A percentile compares a stretch with the other conserved stretches of the same genome.
These are phyloP conservation scores for Alviniconcha strummeri DNA, from an alignment of 2,888 invertebrate genomes.

Conservation along the genomic window DNA sequence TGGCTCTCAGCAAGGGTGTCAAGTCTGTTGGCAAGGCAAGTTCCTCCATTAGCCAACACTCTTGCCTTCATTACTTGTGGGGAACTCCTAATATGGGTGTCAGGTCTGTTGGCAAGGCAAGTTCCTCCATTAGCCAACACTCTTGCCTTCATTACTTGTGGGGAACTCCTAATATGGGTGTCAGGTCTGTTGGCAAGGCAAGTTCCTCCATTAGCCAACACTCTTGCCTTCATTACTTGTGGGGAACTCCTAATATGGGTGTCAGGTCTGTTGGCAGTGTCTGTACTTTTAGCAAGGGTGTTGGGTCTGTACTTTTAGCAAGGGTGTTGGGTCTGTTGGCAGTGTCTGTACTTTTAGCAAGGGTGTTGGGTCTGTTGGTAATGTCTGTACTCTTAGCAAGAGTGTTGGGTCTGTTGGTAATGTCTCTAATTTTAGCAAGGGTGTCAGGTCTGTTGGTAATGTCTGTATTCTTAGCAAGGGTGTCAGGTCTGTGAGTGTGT, in stretches of 20 bases:
- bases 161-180: constrained; percentile 67
- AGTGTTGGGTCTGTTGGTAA: too few species aligned
- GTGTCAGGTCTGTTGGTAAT: too few species aligned
- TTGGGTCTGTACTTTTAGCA: too few species aligned
- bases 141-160: constrained; percentile 56
- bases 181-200: constrained; percentile 72
- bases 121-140: background rate
- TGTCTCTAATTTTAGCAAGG: too few species aligned
- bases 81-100: constrained; percentile 70
- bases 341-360: too few species aligned
- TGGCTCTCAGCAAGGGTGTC: constrained; percentile 69
- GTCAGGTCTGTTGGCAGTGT: too few species aligned
- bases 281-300: too few species aligned
- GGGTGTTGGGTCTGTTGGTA: too few species aligned
- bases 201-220: background rate
- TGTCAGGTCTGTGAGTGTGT: too few species aligned
- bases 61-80: constrained; percentile 58
- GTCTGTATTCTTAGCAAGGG: too few species aligned
- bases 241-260: constrained; percentile 66
- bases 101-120: constrained; percentile 71
- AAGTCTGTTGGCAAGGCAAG: constrained; percentile 71
- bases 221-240: constrained; percentile 56
- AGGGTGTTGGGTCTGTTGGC: too few species aligned
- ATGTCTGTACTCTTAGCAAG: too few species aligned
- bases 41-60: background rate